Conservation (phyloP, 2,888 invertebrate species). For the Bruchidius siliquastri region DNA sequence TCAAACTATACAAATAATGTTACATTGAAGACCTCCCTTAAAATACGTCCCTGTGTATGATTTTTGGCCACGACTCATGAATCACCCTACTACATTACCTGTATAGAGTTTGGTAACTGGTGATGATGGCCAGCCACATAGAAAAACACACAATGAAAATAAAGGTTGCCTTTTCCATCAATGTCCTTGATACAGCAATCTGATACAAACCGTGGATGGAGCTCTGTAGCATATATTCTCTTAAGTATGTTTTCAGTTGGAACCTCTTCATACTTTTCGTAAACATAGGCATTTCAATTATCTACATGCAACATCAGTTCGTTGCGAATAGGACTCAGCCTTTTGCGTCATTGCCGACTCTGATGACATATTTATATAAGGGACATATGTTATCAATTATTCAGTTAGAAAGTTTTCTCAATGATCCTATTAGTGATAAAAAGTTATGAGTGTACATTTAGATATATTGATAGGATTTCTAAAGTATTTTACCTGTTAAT, state of each 20-base stretch:
- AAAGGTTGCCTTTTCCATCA: slow-evolving; percentile 10
- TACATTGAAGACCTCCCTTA: too few relatives aligned
- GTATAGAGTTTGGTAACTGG: slow-evolving; percentile 56
- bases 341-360: neutral
- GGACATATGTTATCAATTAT: neutral
- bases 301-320: neutral
- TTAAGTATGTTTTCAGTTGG: neutral
- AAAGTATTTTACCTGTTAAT: neutral
- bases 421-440: neutral
- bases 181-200: slow-evolving; percentile 9
- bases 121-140: slow-evolving; percentile 22
- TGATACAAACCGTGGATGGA: slow-evolving; percentile 36
- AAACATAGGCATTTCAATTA: neutral
- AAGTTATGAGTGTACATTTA: neutral
- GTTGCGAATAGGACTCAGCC: neutral
- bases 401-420: neutral
- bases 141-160: slow-evolving; percentile 27
- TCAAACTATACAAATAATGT: too few relatives aligned
- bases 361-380: neutral
- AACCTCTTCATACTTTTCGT: neutral
- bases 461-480: neutral
- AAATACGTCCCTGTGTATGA: too few relatives aligned
- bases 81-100: slow-evolving; percentile 53
- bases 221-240: slow-evolving; percentile 16
- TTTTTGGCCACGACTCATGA: too few relatives aligned